These are phyloP conservation scores for Mercenaria mercenaria DNA, from an alignment of 1,140 invertebrate genomes.

Conservation along the genomic window DNA sequence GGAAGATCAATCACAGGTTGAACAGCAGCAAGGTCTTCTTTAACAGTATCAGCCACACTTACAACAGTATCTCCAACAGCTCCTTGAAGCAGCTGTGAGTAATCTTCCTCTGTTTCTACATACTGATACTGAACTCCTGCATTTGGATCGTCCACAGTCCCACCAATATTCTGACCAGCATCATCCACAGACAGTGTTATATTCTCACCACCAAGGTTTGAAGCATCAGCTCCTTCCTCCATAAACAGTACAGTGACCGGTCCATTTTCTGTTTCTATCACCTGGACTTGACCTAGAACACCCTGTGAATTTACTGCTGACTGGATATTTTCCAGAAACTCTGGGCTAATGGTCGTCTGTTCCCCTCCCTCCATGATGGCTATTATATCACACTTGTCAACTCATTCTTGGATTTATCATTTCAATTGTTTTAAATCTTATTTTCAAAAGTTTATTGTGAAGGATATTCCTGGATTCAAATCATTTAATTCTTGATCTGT, in stretches of 20 bases:
- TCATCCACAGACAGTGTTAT: not conserved
- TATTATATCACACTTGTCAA: not conserved
- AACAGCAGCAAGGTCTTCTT: not conserved
- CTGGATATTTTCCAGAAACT: slow-evolving; percentile 55
- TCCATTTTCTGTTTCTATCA: slow-evolving; percentile 53
- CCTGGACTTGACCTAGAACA: slow-evolving; percentile 48
- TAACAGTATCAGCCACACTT: not conserved
- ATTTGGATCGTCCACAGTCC: not conserved
- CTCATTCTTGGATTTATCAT: not conserved
- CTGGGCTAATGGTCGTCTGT: slow-evolving; percentile 17
- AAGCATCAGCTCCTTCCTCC: slow-evolving; percentile 56
- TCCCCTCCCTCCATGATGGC: slow-evolving; percentile 32
- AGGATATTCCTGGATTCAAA: no score
- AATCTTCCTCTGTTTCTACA: not conserved
- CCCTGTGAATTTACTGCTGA: slow-evolving; percentile 38
- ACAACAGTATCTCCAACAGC: not conserved
- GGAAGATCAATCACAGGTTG: not conserved
- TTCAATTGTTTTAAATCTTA: no score
- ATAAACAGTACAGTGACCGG: slow-evolving; percentile 53
- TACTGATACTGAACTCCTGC: not conserved
- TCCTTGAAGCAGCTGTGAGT: not conserved
- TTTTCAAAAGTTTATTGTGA: no score
- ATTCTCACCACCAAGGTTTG: not conserved
- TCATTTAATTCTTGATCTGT: no score
- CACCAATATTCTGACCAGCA: not conserved